Evolutionary conservation across 2,888 invertebrate genomes (phyloP).

Genomic region (Stictocephala bisonia): DNA sequence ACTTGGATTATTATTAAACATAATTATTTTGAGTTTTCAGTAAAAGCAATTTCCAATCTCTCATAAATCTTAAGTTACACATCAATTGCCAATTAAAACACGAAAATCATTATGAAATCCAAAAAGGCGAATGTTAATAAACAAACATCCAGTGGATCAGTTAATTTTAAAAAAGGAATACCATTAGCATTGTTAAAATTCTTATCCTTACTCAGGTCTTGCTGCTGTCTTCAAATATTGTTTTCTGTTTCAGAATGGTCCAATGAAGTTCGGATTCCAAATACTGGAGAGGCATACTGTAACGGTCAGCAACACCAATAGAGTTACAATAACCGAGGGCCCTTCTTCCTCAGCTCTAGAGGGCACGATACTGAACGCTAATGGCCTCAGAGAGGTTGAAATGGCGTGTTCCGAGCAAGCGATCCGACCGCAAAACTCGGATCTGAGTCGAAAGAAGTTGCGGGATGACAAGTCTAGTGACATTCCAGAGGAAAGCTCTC

Average conservation of each 20-base stretch:
- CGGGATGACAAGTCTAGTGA: not conserved
- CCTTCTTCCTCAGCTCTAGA: slow-evolving; percentile 12
- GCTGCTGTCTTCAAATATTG: too few species aligned
- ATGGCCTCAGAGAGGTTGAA: not conserved
- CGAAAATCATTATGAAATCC: too few species aligned
- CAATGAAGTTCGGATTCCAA: slow-evolving; percentile 80
- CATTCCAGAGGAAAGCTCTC: slow-evolving; percentile 1
- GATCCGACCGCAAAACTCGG: slow-evolving; percentile 9
- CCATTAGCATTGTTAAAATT: too few species aligned
- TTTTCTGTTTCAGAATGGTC: slow-evolving; percentile 71
- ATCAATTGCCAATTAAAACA: too few species aligned
- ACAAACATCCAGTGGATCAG: too few species aligned
- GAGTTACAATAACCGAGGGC: not conserved
- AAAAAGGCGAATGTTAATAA: too few species aligned
- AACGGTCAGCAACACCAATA: not conserved
- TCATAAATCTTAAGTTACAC: too few species aligned
- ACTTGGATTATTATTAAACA: too few species aligned
- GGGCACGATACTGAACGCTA: not conserved
- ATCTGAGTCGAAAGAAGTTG: slow-evolving; percentile 2
- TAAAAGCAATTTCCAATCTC: too few species aligned
- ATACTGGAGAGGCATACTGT: slow-evolving; percentile 63
- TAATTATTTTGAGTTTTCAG: too few species aligned
- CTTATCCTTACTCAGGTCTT: too few species aligned
- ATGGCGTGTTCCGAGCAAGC: not conserved
- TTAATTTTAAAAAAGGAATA: too few species aligned